Percentiles rank a stretch among this genome's conserved stretches.
These are phyloP conservation scores for Hipposideros armiger DNA, from an alignment of 2,113 vertebrate genomes.

Conservation along the genomic window DNA sequence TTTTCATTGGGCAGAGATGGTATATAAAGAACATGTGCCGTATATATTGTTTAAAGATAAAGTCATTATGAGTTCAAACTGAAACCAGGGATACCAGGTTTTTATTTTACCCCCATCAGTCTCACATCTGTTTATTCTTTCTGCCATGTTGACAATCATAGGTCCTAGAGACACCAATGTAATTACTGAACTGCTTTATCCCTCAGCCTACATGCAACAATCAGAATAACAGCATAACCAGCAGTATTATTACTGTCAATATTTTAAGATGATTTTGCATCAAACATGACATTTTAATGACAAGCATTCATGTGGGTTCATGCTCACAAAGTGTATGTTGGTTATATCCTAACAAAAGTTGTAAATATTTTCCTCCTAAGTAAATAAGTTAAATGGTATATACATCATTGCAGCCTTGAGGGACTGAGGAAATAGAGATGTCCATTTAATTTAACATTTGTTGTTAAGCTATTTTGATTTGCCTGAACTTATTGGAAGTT, in stretches of 20 bases:
- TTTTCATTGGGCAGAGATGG: not conserved
- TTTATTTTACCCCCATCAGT: not conserved
- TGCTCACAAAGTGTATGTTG: not conserved
- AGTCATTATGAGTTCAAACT: not conserved
- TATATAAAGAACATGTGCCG: not conserved
- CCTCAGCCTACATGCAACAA: not conserved
- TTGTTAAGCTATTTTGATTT: not conserved
- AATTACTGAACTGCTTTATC: not conserved
- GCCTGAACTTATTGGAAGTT: not conserved
- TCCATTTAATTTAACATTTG: not conserved
- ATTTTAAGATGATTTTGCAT: slow-evolving; percentile 4
- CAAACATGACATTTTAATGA: not conserved
- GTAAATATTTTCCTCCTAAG: not conserved
- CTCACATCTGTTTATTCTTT: slow-evolving; percentile 18
- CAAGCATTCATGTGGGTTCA: not conserved
- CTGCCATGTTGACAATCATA: not conserved
- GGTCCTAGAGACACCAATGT: not conserved
- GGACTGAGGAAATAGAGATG: not conserved
- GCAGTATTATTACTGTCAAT: not conserved
- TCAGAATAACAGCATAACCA: not conserved
- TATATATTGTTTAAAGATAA: not conserved
- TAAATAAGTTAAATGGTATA: not conserved
- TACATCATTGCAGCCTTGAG: not conserved
- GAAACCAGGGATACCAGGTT: not conserved
- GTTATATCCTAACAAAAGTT: not conserved